These are phyloP conservation scores for Chaetoderma sp. DNA, from an alignment of 2,888 invertebrate genomes.

Conservation along the genomic window DNA sequence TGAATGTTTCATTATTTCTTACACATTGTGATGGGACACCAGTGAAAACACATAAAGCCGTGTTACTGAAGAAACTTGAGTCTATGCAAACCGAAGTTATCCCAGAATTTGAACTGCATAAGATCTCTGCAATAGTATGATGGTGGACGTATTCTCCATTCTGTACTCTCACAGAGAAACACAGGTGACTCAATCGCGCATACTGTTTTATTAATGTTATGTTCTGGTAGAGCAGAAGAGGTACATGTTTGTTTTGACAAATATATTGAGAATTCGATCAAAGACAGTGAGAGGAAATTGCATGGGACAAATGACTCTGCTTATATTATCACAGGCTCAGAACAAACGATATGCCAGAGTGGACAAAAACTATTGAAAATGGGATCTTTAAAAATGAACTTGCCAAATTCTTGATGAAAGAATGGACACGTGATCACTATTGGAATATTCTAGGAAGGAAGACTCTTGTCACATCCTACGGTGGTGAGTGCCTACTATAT, in stretches of 20 bases:
- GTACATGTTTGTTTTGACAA: conserved; percentile 10
- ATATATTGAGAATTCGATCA: background rate
- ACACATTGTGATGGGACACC: conserved; percentile 12
- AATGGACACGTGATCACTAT: conserved; percentile 9
- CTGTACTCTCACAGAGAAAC: background rate
- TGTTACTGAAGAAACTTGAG: conserved; percentile 10
- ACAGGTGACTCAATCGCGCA: background rate
- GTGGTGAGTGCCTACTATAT: conserved; percentile 5
- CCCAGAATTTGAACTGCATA: background rate
- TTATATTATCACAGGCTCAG: conserved; percentile 13
- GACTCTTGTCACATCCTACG: conserved; percentile 8
- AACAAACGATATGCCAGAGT: conserved; percentile 3
- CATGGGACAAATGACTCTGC: background rate
- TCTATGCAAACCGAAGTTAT: background rate
- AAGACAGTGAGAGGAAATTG: conserved; percentile 10
- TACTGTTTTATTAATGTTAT: background rate
- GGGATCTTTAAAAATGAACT: conserved; percentile 13
- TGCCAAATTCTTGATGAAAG: conserved; percentile 2
- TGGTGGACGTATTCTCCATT: conserved; percentile 5
- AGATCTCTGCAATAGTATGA: background rate
- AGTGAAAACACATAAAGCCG: conserved; percentile 10
- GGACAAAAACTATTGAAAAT: conserved; percentile 3
- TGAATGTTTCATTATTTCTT: background rate
- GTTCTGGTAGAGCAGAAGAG: background rate
- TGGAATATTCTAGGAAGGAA: conserved; percentile 3